Evolutionary conservation across 2,888 invertebrate species (phyloP), one percentile per base, ranked within the genome.

Genomic region (Marasmarcha lunaedactyla): DNA sequence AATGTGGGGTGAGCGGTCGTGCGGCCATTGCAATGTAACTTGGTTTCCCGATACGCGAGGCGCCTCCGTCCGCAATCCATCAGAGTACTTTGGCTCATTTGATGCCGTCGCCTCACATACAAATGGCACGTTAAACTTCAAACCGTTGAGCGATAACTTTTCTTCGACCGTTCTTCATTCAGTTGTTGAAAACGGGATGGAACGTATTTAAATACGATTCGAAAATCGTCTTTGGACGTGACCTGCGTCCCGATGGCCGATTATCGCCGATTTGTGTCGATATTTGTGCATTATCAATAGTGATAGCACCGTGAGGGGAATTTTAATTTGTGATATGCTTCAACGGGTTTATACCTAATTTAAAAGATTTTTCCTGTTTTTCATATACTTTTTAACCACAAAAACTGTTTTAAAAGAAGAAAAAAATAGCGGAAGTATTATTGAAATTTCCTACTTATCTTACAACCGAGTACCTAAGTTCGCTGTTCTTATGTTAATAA

Each of bases 81-180:
- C 30, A 30, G 30, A 30, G n/a, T n/a, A 30, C 30, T 30, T 20
- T 30, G 30, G 30, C 30, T 30, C 30, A 11, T n/a, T n/a, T 30
- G n/a, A 30, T n/a, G 10, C 10, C n/a, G 30, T n/a, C 10, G 30
- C 30, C 10, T 30, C 30, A 30, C 30, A 30, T 30, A 30, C 30
- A 11, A 30, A 30, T 30, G 30, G 30, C 30, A 11, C n/a, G 11
- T 30, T 30, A 30, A n/a, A n/a, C 30, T 20, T 9, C 30, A 30
- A 30, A 30, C 11, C 20, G 20, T 30, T 11, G 11, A 11, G 30
- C 30, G 30, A 30, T 30, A n/a, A 9, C 30, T 11, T 30, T 30
- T 20, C 20, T 20, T 20, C 7, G 20, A 20, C 30, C 30, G 11
- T 30, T 11, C 30, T 9, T 30, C 30, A 30, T 30, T 30, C 30